These are phyloP conservation scores for Mythimna lalbum DNA, from an alignment of 2,888 invertebrate species.

Conservation along the genomic window DNA sequence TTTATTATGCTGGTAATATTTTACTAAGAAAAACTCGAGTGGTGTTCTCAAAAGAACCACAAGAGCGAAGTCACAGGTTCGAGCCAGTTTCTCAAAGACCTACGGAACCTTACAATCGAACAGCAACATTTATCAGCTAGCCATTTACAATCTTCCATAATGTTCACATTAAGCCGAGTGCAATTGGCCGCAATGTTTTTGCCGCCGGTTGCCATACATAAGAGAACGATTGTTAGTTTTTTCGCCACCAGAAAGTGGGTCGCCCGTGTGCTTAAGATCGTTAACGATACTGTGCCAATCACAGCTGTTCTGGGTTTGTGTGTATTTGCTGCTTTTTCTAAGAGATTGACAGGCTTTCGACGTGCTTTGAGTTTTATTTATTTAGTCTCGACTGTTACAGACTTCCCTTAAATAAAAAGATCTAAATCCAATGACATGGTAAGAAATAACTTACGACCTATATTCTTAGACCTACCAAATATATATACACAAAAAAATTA, in stretches of 20 bases:
- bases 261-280: conserved; percentile 71
- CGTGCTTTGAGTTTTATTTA: neutral
- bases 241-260: conserved; percentile 74
- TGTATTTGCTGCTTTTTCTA: conserved; percentile 45
- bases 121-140: conserved; percentile 21
- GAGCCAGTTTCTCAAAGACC: neutral
- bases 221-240: conserved; percentile 71
- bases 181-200: conserved; percentile 65
- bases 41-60: neutral
- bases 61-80: neutral
- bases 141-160: conserved; percentile 57
- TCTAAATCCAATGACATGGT: too few species aligned
- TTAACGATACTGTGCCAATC: conserved; percentile 72
- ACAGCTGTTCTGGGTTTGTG: conserved; percentile 61
- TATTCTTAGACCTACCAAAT: too few species aligned
- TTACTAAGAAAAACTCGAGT: neutral
- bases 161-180: conserved; percentile 58
- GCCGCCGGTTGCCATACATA: conserved; percentile 57
- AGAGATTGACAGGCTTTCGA: conserved; percentile 35
- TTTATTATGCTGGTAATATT: too few species aligned
- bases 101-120: conserved; percentile 22
- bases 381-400: too few species aligned
- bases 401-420: too few species aligned
- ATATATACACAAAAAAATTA: too few species aligned
- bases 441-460: too few species aligned